Evolutionary conservation across 2,113 vertebrate species (phyloP).

Genomic region (Notothenia coriiceps): DNA sequence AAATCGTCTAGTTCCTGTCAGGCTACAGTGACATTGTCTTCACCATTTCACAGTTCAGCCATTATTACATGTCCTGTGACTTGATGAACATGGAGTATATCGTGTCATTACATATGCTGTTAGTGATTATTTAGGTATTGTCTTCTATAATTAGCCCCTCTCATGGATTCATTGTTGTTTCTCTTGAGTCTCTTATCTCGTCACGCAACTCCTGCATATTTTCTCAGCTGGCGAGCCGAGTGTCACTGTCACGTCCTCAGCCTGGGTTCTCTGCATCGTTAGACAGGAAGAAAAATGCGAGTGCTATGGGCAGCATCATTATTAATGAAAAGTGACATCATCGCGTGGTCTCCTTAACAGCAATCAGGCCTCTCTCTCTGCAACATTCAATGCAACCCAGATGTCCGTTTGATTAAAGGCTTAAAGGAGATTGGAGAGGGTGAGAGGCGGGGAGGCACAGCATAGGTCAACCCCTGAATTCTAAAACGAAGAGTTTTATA

Average conservation of each 20-base stretch:
- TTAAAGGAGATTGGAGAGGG: constrained; percentile 65
- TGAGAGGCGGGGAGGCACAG: constrained; percentile 34
- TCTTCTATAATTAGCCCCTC: constrained; percentile 2
- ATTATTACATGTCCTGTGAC: neutral
- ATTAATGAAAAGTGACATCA: constrained; percentile 85
- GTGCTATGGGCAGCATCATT: constrained; percentile 76
- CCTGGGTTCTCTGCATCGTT: constrained; percentile 44
- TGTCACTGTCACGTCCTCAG: constrained; percentile 43
- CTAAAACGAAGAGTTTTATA: constrained; percentile 77
- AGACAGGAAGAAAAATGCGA: constrained; percentile 75
- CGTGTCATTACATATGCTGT: neutral
- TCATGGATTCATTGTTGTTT: constrained; percentile 13
- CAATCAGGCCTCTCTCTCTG: constrained; percentile 78
- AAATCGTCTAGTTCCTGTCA: neutral
- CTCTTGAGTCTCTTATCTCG: neutral
- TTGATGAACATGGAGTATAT: neutral
- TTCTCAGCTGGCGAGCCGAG: constrained; percentile 43
- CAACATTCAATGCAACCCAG: constrained; percentile 76
- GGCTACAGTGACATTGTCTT: neutral
- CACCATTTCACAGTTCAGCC: neutral
- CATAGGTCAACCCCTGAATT: constrained; percentile 64
- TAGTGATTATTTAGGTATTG: neutral
- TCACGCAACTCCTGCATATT: constrained; percentile 47
- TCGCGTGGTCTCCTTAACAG: constrained; percentile 79
- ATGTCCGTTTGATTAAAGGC: constrained; percentile 81